Percentiles rank a stretch among this genome's conserved stretches.
phyloP scores from a whole-genome alignment of 2,797 vertebrate genomes.

The Chaetodon trifasciatus region DNA sequence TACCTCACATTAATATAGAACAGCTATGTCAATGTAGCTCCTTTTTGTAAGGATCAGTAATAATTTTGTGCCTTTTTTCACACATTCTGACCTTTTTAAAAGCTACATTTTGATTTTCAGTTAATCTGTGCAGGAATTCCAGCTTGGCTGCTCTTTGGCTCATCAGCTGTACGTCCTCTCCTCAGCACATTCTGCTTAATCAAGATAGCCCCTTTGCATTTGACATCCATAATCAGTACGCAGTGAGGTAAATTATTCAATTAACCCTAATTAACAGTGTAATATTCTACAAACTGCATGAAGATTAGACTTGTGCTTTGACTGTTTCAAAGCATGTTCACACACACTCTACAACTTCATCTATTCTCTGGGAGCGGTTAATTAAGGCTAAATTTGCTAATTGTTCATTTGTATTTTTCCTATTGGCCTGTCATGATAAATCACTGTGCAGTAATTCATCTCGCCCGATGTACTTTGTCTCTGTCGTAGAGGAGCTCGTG shows the following conservation, averaged over 20 bases:
- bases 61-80: background rate
- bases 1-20: background rate
- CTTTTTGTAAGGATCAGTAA: constrained; percentile 1
- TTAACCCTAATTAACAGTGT: constrained; percentile 84
- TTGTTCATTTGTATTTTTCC: constrained; percentile 86
- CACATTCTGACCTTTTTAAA: constrained; percentile 11
- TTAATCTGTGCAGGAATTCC: constrained; percentile 55
- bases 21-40: background rate
- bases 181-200: constrained; percentile 62
- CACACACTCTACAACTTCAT: constrained; percentile 73
- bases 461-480: constrained; percentile 73
- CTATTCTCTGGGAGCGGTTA: constrained; percentile 76
- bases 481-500: constrained; percentile 74
- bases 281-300: constrained; percentile 76
- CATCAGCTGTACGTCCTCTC: constrained; percentile 32
- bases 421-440: constrained; percentile 82
- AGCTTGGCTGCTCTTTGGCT: constrained; percentile 16
- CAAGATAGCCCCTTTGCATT: constrained; percentile 65
- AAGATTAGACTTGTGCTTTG: constrained; percentile 73
- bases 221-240: constrained; percentile 78
- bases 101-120: constrained; percentile 8
- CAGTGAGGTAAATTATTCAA: constrained; percentile 78
- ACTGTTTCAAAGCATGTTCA: constrained; percentile 74
- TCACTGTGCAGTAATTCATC: constrained; percentile 78
- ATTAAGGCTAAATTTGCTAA: constrained; percentile 83